A percentile compares a stretch with the other conserved stretches of the same genome.
Conservation (phyloP, 2,797 vertebrate species). For the Myripristis jacobus region DNA sequence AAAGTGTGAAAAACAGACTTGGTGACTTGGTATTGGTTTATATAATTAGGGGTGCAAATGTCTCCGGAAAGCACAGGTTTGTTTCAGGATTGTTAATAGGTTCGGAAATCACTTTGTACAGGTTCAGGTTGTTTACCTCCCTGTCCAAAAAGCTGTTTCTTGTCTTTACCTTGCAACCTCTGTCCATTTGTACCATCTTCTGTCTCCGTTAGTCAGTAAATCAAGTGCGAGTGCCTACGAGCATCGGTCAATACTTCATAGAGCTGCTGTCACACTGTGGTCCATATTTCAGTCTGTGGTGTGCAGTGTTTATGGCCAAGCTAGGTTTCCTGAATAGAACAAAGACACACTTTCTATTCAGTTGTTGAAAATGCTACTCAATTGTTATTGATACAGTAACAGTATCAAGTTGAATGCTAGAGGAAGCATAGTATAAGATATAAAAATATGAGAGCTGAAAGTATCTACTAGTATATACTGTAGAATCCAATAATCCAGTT, state of each 20-base stretch:
- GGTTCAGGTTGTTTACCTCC: constrained; percentile 32
- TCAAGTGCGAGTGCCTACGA: constrained; percentile 31
- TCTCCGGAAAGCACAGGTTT: no score
- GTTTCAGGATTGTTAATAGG: no score
- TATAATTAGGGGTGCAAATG: no score
- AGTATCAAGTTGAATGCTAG: not conserved
- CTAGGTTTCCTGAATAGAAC: constrained; percentile 10
- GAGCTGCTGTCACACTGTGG: constrained; percentile 29
- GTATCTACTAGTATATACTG: not conserved
- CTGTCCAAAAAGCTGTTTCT: constrained; percentile 22
- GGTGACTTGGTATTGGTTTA: no score
- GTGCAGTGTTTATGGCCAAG: not conserved
- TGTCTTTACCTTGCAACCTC: constrained; percentile 33
- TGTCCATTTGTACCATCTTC: constrained; percentile 6
- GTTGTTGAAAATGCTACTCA: not conserved
- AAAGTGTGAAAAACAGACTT: no score
- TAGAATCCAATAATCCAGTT: no score
- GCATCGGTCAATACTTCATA: constrained; percentile 44
- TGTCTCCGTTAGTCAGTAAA: constrained; percentile 30
- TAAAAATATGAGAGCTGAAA: not conserved
- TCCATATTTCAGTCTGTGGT: constrained; percentile 40
- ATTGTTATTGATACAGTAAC: not conserved
- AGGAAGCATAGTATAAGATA: not conserved
- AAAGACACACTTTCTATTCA: constrained; percentile 9
- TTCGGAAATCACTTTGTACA: no score